These are phyloP conservation scores for Chelon labrosus DNA, from an alignment of 2,797 vertebrate genomes.

Conservation along the genomic window DNA sequence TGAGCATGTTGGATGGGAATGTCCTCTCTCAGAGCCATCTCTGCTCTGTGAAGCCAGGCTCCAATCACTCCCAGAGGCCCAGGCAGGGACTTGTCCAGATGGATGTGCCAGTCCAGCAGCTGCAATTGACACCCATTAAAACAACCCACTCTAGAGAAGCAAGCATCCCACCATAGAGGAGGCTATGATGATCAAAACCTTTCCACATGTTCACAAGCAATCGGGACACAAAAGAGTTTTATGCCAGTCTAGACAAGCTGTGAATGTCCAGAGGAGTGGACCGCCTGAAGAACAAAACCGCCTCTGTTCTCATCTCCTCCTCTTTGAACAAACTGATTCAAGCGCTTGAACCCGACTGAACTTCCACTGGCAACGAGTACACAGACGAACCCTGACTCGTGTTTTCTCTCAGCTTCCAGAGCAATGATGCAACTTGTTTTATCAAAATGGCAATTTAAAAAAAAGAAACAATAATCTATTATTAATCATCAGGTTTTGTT, in stretches of 20 bases:
- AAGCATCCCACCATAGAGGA: constrained; percentile 28
- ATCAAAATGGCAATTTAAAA: constrained; percentile 10
- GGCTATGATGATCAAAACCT: constrained; percentile 33
- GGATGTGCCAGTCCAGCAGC: constrained; percentile 94
- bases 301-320: constrained; percentile 68
- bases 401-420: constrained; percentile 29
- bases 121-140: constrained; percentile 64
- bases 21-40: constrained; percentile 93
- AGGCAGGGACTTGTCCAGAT: constrained; percentile 96
- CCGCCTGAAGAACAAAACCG: constrained; percentile 67
- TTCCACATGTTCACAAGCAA: constrained; percentile 60
- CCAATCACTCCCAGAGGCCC: constrained; percentile 94
- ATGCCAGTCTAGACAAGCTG: constrained; percentile 50
- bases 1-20: constrained; percentile 91
- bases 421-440: neutral
- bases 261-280: constrained; percentile 38
- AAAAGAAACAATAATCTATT: neutral
- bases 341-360: constrained; percentile 54
- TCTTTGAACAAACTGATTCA: constrained; percentile 62
- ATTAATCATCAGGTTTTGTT: constrained; percentile 27
- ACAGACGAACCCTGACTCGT: constrained; percentile 25
- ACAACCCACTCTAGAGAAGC: constrained; percentile 39
- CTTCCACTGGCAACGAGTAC: constrained; percentile 55
- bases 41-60: constrained; percentile 95
- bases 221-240: constrained; percentile 40